These are phyloP conservation scores for Alfaro cultratus DNA, from an alignment of 2,797 vertebrate genomes.

Conservation along the genomic window DNA sequence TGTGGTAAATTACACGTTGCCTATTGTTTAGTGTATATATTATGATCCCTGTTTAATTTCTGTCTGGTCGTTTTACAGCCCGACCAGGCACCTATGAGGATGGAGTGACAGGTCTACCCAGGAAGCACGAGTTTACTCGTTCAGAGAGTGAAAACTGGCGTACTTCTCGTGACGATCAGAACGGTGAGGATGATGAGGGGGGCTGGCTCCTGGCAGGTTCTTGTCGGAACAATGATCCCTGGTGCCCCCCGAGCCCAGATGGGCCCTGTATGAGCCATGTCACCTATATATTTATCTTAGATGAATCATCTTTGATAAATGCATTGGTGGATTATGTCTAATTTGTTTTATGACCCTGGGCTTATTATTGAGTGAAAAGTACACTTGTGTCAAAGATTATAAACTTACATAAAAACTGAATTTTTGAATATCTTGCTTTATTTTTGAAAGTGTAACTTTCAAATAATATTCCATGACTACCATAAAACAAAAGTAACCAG, in stretches of 20 bases:
- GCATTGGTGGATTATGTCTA: slow-evolving; percentile 17
- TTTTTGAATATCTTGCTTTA: no score
- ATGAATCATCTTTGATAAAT: slow-evolving; percentile 37
- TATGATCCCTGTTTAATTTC: not conserved
- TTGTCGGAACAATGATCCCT: slow-evolving; percentile 89
- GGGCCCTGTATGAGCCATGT: slow-evolving; percentile 54
- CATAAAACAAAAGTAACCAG: no score
- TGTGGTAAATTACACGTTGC: not conserved
- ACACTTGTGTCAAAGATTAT: not conserved
- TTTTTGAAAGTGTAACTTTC: no score
- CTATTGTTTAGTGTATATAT: not conserved
- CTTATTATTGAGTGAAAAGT: not conserved
- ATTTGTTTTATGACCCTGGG: not conserved
- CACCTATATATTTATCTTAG: slow-evolving; percentile 24
- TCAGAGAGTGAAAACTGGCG: slow-evolving; percentile 98
- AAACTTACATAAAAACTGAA: not conserved
- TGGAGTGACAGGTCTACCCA: slow-evolving; percentile 79
- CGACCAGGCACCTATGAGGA: slow-evolving; percentile 95
- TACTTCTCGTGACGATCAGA: slow-evolving; percentile 92
- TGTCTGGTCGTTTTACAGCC: slow-evolving; percentile 72
- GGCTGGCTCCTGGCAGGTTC: slow-evolving; percentile 89
- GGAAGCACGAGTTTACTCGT: slow-evolving; percentile 96
- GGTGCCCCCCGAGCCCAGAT: slow-evolving; percentile 95
- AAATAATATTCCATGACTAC: no score
- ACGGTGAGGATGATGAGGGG: slow-evolving; percentile 93